Percentiles rank a stretch among this genome's conserved stretches.
phyloP scores from a whole-genome alignment of 2,888 invertebrate species.

The Chrysina gloriosa region DNA sequence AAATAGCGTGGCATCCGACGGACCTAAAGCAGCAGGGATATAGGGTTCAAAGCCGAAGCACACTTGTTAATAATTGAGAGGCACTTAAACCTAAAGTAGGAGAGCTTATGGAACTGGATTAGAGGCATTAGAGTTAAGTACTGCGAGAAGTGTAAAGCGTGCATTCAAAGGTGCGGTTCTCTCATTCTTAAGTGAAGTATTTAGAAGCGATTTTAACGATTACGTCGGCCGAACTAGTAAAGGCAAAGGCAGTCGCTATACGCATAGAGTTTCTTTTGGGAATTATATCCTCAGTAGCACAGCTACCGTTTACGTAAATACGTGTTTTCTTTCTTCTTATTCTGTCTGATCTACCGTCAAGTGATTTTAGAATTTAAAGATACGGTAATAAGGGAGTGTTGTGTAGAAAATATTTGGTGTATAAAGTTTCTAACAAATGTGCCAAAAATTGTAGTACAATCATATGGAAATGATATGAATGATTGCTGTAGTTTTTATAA shows the following conservation, averaged over 20 bases:
- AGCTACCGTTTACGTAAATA: constrained; percentile 23
- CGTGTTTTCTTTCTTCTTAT: neutral
- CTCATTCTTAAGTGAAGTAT: constrained; percentile 40
- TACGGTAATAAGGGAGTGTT: too few relatives aligned
- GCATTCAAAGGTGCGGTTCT: constrained; percentile 53
- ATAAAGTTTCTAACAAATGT: too few relatives aligned
- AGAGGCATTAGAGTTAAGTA: constrained; percentile 62
- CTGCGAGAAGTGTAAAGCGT: constrained; percentile 55
- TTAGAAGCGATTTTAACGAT: constrained; percentile 37
- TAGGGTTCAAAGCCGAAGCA: constrained; percentile 48
- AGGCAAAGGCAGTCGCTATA: constrained; percentile 7
- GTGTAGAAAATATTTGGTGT: too few relatives aligned
- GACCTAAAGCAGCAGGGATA: constrained; percentile 41
- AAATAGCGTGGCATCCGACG: constrained; percentile 50
- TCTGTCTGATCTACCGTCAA: neutral
- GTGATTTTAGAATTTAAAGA: too few relatives aligned
- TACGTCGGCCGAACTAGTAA: constrained; percentile 21
- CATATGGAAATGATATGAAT: too few relatives aligned
- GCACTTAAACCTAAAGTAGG: constrained; percentile 60
- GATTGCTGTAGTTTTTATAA: too few relatives aligned
- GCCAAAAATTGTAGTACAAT: too few relatives aligned
- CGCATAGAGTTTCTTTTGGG: constrained; percentile 3
- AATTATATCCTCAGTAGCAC: constrained; percentile 11
- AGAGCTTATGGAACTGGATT: constrained; percentile 59
- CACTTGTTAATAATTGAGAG: constrained; percentile 60